A percentile compares a stretch with the other conserved stretches of the same genome.
Evolutionary conservation across 2,888 invertebrate genomes (phyloP).

Genomic region (Chloromyia formosa): DNA sequence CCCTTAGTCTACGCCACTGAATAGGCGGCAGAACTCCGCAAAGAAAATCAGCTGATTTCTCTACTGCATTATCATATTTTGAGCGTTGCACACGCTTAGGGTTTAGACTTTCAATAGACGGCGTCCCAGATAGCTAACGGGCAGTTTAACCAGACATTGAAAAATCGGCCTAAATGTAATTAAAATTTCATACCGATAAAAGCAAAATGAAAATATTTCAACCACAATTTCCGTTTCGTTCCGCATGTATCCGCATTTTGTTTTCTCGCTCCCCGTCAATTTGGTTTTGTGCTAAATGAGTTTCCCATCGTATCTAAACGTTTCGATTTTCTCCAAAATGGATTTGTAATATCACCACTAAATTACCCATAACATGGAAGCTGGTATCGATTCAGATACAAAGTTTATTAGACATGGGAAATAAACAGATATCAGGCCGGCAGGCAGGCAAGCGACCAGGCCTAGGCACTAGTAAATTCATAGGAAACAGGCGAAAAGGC

Average conservation of each 20-base stretch:
- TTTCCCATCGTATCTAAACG: constrained; percentile 30
- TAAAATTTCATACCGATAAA: constrained; percentile 14
- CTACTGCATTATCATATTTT: too few relatives aligned
- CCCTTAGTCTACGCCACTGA: too few relatives aligned
- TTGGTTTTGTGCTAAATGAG: constrained; percentile 26
- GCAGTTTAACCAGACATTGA: too few relatives aligned
- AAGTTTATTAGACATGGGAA: constrained; percentile 40
- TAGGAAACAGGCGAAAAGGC: background rate
- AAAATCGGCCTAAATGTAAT: too few relatives aligned
- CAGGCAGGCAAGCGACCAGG: constrained; percentile 9
- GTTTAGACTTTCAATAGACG: too few relatives aligned
- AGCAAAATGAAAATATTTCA: constrained; percentile 16
- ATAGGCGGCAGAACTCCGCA: too few relatives aligned
- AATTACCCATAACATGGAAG: constrained; percentile 37
- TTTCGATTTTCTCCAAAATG: constrained; percentile 39
- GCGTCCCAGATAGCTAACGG: too few relatives aligned
- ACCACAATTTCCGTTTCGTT: constrained; percentile 18
- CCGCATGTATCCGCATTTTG: background rate
- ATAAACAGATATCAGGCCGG: constrained; percentile 15
- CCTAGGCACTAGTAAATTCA: constrained; percentile 17
- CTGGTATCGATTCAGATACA: constrained; percentile 36
- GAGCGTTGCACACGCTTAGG: too few relatives aligned
- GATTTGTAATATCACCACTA: constrained; percentile 43
- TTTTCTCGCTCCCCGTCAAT: background rate
- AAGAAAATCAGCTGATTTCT: too few relatives aligned